These are phyloP conservation scores for Oncorhynchus tshawytscha DNA, from an alignment of 2,113 vertebrate species.

Conservation along the genomic window DNA sequence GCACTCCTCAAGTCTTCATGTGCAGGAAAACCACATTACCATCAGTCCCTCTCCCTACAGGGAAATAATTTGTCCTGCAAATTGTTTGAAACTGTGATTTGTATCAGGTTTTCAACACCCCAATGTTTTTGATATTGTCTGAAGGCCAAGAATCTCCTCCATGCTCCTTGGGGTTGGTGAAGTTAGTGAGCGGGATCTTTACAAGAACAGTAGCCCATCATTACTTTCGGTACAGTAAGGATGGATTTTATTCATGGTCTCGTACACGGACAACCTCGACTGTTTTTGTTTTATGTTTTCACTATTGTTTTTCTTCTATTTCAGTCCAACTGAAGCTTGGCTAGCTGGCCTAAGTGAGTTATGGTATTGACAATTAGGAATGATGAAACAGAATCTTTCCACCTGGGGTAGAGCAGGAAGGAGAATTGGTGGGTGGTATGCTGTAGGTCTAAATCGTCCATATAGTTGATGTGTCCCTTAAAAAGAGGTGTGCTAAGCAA, in stretches of 20 bases:
- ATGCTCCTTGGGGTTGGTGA: neutral
- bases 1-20: neutral
- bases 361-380: constrained; percentile 11
- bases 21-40: constrained; percentile 13
- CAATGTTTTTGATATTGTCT: constrained; percentile 3
- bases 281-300: constrained; percentile 14
- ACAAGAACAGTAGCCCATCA: constrained; percentile 6
- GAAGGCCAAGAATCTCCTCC: neutral
- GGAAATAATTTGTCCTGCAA: constrained; percentile 13
- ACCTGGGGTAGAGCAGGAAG: neutral
- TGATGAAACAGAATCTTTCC: neutral
- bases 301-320: constrained; percentile 11
- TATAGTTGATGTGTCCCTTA: neutral
- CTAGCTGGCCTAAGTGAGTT: constrained; percentile 6
- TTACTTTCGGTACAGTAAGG: neutral
- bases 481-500: neutral
- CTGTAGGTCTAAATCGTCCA: neutral
- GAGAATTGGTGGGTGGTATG: neutral
- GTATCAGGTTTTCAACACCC: neutral
- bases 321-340: constrained; percentile 3
- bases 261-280: neutral
- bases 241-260: neutral
- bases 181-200: neutral
- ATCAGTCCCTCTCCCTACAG: neutral
- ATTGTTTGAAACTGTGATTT: constrained; percentile 7